phyloP scores from a whole-genome alignment of 2,113 vertebrate genomes.

The Chaetorhynchus papuensis region DNA sequence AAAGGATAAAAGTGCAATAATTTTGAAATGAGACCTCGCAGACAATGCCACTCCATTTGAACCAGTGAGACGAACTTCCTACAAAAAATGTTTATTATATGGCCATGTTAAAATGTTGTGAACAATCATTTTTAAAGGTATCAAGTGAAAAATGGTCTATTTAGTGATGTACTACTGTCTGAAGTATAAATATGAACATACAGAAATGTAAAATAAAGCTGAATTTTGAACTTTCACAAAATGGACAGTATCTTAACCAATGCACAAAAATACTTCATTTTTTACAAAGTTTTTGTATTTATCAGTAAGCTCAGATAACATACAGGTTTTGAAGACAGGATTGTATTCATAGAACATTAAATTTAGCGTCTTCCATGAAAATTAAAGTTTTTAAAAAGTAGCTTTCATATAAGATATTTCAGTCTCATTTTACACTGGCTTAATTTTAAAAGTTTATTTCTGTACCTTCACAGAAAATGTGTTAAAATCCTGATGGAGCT shows the following conservation, averaged over 20 bases:
- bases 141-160: neutral
- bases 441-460: neutral
- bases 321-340: neutral
- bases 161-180: neutral
- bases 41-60: constrained; percentile 46
- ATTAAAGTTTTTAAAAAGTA: neutral
- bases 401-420: neutral
- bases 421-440: neutral
- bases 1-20: constrained; percentile 62
- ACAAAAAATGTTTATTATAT: constrained; percentile 2
- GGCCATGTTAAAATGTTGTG: constrained; percentile 12
- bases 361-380: neutral
- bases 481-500: neutral
- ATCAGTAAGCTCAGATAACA: neutral
- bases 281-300: neutral
- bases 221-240: neutral
- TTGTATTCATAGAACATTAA: neutral
- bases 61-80: constrained; percentile 44
- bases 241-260: neutral
- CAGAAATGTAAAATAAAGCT: neutral
- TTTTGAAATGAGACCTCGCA: constrained; percentile 62
- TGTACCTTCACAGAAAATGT: neutral
- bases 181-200: neutral
- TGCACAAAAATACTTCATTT: neutral
- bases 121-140: neutral